Conservation (phyloP, 2,888 invertebrate species). For the Thelaira solivaga region DNA sequence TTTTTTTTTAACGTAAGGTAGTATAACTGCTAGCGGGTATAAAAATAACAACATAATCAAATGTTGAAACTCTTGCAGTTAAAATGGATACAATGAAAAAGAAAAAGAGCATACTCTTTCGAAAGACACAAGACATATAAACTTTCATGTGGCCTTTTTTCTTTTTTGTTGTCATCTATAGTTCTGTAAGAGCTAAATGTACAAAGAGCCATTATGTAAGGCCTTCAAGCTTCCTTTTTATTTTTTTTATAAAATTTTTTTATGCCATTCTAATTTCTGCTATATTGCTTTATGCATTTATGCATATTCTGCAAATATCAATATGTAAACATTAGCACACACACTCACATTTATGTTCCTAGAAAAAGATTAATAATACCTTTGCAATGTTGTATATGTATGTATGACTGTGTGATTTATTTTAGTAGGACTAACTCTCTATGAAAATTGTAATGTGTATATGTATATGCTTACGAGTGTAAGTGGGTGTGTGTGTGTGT, state of each 20-base stretch:
- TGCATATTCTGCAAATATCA: constrained; percentile 41
- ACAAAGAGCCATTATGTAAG: constrained; percentile 31
- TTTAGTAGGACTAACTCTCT: neutral
- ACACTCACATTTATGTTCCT: neutral
- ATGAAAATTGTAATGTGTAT: neutral
- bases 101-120: constrained; percentile 1
- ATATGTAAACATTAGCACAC: neutral
- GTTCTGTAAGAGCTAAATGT: constrained; percentile 17
- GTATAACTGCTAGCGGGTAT: neutral
- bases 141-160: neutral
- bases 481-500: neutral
- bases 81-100: neutral
- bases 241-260: constrained; percentile 2
- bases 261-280: constrained; percentile 6
- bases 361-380: neutral
- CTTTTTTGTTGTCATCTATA: constrained; percentile 5
- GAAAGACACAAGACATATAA: constrained; percentile 14
- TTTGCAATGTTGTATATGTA: neutral
- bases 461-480: neutral
- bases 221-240: constrained; percentile 9
- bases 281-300: constrained; percentile 35
- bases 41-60: constrained; percentile 28
- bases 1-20: neutral
- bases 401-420: neutral
- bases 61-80: constrained; percentile 28